Percentiles rank a stretch among this genome's conserved stretches.
Evolutionary conservation across 2,113 vertebrate species (phyloP).

Genomic region (Acrocephalus arundinaceus): DNA sequence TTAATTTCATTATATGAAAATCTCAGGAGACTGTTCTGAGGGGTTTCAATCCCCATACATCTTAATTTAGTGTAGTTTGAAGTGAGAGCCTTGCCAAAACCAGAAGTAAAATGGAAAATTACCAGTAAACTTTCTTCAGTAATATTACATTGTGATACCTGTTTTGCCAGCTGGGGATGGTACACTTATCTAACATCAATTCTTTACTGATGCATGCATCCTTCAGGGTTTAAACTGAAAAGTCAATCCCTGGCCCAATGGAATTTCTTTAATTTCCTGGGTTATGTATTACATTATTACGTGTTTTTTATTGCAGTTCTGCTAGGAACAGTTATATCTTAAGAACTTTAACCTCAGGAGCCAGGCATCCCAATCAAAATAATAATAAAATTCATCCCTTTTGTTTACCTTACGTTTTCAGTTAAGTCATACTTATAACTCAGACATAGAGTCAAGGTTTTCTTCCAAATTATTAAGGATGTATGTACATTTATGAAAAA

Average conservation of each 20-base stretch:
- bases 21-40: neutral
- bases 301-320: neutral
- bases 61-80: neutral
- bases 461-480: neutral
- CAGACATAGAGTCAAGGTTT: neutral
- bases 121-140: neutral
- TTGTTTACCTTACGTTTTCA: neutral
- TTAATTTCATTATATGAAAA: neutral
- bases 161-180: constrained; percentile 13
- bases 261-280: constrained; percentile 63
- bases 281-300: constrained; percentile 39
- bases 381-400: neutral
- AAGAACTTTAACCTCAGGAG: neutral
- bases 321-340: neutral
- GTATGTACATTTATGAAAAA: neutral
- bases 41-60: neutral
- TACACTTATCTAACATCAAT: constrained; percentile 23
- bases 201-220: constrained; percentile 15
- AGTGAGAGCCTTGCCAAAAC: neutral
- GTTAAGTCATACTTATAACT: neutral
- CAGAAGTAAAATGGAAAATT: neutral
- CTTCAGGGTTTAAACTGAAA: constrained; percentile 30
- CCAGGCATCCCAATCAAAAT: neutral
- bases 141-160: neutral
- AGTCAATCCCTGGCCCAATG: neutral